phyloP scores from a whole-genome alignment of 1,140 invertebrate species.

The Drusus annulatus region DNA sequence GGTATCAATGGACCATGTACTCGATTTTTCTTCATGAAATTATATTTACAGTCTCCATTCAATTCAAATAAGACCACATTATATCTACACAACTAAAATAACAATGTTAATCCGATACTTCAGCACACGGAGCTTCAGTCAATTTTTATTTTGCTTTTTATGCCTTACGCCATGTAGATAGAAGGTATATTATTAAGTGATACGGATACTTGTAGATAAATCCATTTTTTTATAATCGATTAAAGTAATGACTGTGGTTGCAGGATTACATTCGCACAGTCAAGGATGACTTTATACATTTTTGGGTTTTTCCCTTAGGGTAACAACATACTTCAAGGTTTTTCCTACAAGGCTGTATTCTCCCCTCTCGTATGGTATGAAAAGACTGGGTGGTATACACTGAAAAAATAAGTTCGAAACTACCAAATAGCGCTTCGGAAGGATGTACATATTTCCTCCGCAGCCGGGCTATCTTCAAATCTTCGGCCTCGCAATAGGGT shows the following conservation, averaged over 20 bases:
- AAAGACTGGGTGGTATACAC: too few species aligned
- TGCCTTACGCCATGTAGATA: background rate
- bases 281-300: too few species aligned
- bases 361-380: too few species aligned
- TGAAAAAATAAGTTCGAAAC: too few species aligned
- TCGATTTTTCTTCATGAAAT: conserved; percentile 5
- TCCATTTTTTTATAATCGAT: background rate
- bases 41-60: conserved; percentile 21
- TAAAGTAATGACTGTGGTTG: background rate
- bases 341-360: too few species aligned
- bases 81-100: background rate
- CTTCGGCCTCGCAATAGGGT: too few species aligned
- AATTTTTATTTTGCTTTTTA: background rate
- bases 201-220: background rate
- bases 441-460: too few species aligned
- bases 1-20: background rate
- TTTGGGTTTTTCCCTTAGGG: too few species aligned
- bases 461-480: too few species aligned
- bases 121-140: background rate
- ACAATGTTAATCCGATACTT: background rate
- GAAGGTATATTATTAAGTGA: background rate
- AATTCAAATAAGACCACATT: conserved; percentile 17
- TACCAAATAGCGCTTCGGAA: too few species aligned
- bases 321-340: too few species aligned
- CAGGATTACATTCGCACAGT: too few species aligned